Base-by-base conservation (phyloP, 2,113 vertebrate species). In the Eupsittula cactorum region DNA sequence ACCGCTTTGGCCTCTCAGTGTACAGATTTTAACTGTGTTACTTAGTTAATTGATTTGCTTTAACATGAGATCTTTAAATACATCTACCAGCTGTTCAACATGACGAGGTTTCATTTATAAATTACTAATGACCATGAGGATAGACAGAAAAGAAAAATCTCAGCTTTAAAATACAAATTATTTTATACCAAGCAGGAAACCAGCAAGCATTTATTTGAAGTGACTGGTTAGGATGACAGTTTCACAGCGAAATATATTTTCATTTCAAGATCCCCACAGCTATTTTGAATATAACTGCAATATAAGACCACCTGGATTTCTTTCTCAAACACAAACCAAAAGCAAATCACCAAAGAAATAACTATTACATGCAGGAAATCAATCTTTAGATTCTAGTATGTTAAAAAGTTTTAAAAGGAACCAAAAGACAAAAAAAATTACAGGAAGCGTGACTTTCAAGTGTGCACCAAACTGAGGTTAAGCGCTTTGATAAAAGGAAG, bases 371-470 rank as follows among this genome's bases (percentile, higher is more conserved):
- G 65, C 73, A 87, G 78, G 95, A 95, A 83, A 86, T 82, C 86
- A 78, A 85, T 76, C 62, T 87, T 49, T 47, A 49, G 41, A 57
- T 65, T 88, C 76, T 70, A 74, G 79, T 57, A 60, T 88, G 88
- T 88, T 96, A 92, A 97, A 97, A 97, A 74, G 82, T 75, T 81
- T 90, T 52, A 42, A 84, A 95, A 93, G 93, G 93, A 96, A 93
- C 42, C 28, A 85, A 88, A 92, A 64, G 35, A 55, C 28, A 35
- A 63, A 77, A 49, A 49, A 47, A 52, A 42, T 35, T 69, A 73
- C 13, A 78, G 90, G 85, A 96, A 95, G 81, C 4, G 1, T 2
- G 23, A 28, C 53, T 91, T 79, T 65, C 29, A 55, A 68, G 15
- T 0, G 1, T 23, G 70, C 41, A 37, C 33, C 46, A 7, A 88